These are phyloP conservation scores for Euclidia mi DNA, from an alignment of 2,888 invertebrate genomes.

Conservation along the genomic window DNA sequence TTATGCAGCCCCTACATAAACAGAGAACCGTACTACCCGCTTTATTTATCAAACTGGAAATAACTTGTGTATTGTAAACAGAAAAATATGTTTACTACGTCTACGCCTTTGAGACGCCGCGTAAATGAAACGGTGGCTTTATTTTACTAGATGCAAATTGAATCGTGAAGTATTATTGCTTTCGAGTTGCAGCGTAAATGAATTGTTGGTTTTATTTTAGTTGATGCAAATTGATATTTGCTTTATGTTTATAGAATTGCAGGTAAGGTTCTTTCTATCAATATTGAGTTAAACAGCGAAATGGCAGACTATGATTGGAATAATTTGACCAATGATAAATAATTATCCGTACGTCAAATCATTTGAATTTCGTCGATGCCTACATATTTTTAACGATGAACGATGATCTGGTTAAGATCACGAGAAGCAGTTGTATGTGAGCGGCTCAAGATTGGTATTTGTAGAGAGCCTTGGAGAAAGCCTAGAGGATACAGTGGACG, in stretches of 20 bases:
- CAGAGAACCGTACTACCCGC: conserved; percentile 51
- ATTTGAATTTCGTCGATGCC: no score
- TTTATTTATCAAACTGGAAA: conserved; percentile 60
- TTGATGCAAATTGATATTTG: conserved; percentile 11
- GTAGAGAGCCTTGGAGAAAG: no score
- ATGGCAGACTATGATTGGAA: no score
- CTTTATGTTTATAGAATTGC: conserved; percentile 1
- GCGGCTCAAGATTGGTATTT: no score
- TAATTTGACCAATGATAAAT: no score
- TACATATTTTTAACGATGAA: no score
- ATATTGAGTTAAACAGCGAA: no score
- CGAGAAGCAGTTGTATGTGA: no score
- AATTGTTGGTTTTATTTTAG: conserved; percentile 16
- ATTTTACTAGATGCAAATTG: conserved; percentile 51
- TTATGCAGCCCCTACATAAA: conserved; percentile 29
- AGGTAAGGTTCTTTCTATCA: not conserved
- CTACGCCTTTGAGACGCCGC: conserved; percentile 46
- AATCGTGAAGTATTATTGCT: conserved; percentile 35
- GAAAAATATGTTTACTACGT: conserved; percentile 74
- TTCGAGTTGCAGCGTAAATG: conserved; percentile 8
- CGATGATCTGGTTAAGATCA: no score
- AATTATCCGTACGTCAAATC: no score
- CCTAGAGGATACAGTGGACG: no score
- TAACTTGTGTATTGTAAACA: conserved; percentile 67
- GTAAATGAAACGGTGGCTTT: conserved; percentile 44